Base-by-base conservation (phyloP, 1,140 invertebrate species). In the Dendrolimus punctatus region DNA sequence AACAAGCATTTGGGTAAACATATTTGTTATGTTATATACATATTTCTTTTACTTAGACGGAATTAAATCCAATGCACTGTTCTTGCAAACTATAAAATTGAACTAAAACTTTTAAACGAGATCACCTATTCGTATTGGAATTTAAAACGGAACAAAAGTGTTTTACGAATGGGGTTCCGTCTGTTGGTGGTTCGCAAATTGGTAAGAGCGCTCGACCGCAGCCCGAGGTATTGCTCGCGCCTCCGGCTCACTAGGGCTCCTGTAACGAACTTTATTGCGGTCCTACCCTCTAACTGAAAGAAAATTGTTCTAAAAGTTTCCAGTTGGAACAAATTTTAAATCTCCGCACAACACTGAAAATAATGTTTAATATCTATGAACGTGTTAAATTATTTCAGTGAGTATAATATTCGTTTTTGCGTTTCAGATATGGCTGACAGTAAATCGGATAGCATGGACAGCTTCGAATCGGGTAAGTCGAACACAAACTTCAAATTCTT, bases 371-470 rank as follows among this genome's bases (percentile, higher is more conserved):
- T 23, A 2, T 23, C 3, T 23, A 23, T 23, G 23, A 23, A 23
- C 23, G 3, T 23, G 23, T 23, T 46, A 7, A 48, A 7, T 42
- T 42, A 36, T 23, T 48, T 40, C 6, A 49, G 40, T 40, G 6
- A 49, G 5, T 23, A 9, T 10, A 9, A n/a, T 48, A 46, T 48
- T 51, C 56, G 47, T 65, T 67, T 76, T 58, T 87, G 83, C 55
- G 6, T 38, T 44, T 45, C 81, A 88, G 85, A 87, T 75, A 68
- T 71, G 43, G 71, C 57, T 2, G 82, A 85, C 46, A 68, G 84
- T 57, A 85, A 87, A 68, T 79, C 77, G 5, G 86, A 88, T 54
- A 86, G 84, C 51, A 76, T 81, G 71, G 86, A 87, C 59, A 88
- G 86, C 54, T 79, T 83, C 56, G 84, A 85, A 51, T 88, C 86